phyloP scores from a whole-genome alignment of 2,888 invertebrate species.

The Aproaerema taeniolella region DNA sequence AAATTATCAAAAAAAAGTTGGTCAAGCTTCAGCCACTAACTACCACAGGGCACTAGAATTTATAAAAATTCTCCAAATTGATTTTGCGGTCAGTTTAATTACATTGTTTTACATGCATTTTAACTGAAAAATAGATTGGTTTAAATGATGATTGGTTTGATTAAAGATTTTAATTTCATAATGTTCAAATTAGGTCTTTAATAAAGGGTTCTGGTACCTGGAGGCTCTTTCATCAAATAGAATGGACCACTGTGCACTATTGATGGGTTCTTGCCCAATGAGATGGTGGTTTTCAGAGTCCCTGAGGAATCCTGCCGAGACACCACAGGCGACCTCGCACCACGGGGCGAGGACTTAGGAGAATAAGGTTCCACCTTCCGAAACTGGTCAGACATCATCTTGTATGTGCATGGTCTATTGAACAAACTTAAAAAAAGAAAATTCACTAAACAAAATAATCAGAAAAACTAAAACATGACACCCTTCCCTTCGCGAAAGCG shows the following conservation, averaged over 20 bases:
- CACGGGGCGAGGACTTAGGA: conserved; percentile 95
- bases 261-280: conserved; percentile 96
- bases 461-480: conserved; percentile 54
- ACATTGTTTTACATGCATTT: too few species aligned
- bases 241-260: conserved; percentile 98
- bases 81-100: too few species aligned
- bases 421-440: conserved; percentile 53
- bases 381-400: conserved; percentile 95
- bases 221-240: conserved; percentile 98
- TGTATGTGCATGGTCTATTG: conserved; percentile 77
- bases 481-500: conserved; percentile 31
- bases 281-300: conserved; percentile 97
- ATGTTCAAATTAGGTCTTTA: background rate
- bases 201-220: conserved; percentile 82
- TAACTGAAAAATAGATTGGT: too few species aligned
- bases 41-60: too few species aligned
- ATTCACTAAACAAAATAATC: conserved; percentile 54
- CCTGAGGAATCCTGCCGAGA: conserved; percentile 98
- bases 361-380: conserved; percentile 96
- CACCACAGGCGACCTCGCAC: conserved; percentile 96
- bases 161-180: too few species aligned
- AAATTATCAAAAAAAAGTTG: background rate
- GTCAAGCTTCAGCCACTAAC: background rate
- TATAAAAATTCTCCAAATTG: too few species aligned
- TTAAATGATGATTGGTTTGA: too few species aligned